Conservation (phyloP, 2,797 vertebrate genomes). For the Anisognathus igniventris region DNA sequence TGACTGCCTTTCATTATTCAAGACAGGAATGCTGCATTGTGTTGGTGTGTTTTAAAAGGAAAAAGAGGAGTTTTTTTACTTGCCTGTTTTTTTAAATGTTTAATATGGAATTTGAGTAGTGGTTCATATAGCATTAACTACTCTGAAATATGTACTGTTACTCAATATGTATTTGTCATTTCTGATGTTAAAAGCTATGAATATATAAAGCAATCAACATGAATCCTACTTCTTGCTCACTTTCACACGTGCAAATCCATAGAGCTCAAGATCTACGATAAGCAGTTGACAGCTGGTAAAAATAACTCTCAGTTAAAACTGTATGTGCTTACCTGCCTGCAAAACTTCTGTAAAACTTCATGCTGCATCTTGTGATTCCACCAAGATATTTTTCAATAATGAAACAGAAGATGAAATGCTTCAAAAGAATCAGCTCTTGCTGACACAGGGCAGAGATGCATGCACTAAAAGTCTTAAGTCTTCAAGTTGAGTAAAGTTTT, state of each 20-base stretch:
- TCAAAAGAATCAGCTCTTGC: not conserved
- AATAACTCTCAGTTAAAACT: not conserved
- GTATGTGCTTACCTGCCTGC: not conserved
- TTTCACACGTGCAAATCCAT: not conserved
- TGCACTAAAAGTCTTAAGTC: not conserved
- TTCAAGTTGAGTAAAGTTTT: not conserved
- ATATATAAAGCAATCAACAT: not conserved
- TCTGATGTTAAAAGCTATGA: not conserved
- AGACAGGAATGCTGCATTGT: not conserved
- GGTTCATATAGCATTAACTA: not conserved
- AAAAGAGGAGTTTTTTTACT: fast-evolving
- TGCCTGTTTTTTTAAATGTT: not conserved
- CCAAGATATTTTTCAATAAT: not conserved
- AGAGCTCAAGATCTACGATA: not conserved
- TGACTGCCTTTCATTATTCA: not conserved
- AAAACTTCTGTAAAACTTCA: not conserved
- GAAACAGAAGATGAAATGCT: not conserved
- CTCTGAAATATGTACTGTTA: not conserved
- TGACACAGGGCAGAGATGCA: not conserved
- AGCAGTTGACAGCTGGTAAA: not conserved
- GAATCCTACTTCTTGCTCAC: not conserved
- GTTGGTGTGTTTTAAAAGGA: not conserved
- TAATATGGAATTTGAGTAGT: not conserved
- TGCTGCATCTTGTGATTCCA: not conserved
- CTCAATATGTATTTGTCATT: not conserved